Percentiles rank a stretch among this genome's conserved stretches.
Evolutionary conservation across 2,888 invertebrate genomes (phyloP).

Genomic region (Cantharis rufa): DNA sequence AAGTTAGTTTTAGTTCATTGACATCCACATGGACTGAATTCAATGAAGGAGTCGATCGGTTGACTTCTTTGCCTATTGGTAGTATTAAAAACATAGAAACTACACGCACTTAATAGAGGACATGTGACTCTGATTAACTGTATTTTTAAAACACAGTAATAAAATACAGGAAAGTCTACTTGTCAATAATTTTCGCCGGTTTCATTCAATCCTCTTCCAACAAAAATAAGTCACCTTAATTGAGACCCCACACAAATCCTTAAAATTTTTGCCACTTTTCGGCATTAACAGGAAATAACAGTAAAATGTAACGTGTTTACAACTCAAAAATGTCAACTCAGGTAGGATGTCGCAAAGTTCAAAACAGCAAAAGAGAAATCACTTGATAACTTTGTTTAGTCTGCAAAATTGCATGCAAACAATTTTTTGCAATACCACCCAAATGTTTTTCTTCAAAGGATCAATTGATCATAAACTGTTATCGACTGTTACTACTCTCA

Average conservation of each 20-base stretch:
- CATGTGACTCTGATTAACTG: conserved; percentile 6
- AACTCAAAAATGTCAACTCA: background rate
- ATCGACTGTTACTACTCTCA: background rate
- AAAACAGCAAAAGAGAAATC: background rate
- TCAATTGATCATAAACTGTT: background rate
- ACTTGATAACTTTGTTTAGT: background rate
- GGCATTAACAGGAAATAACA: background rate
- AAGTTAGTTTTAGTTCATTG: conserved; percentile 15
- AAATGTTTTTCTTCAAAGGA: background rate
- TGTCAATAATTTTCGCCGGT: background rate
- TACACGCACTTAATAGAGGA: conserved; percentile 3
- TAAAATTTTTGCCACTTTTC: background rate
- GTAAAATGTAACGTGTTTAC: background rate
- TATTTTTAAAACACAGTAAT: conserved; percentile 3
- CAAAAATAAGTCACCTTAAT: background rate
- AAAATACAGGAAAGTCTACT: background rate
- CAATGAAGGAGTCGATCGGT: conserved; percentile 6
- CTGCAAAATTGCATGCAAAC: background rate
- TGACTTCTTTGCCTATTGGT: conserved; percentile 2
- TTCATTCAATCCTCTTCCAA: background rate
- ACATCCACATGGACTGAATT: conserved; percentile 4
- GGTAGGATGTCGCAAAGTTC: background rate
- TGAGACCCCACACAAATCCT: background rate
- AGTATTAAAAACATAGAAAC: background rate
- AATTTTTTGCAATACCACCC: background rate